Evolutionary conservation across 2,113 vertebrate genomes (phyloP).

Genomic region (Mixornis gularis): DNA sequence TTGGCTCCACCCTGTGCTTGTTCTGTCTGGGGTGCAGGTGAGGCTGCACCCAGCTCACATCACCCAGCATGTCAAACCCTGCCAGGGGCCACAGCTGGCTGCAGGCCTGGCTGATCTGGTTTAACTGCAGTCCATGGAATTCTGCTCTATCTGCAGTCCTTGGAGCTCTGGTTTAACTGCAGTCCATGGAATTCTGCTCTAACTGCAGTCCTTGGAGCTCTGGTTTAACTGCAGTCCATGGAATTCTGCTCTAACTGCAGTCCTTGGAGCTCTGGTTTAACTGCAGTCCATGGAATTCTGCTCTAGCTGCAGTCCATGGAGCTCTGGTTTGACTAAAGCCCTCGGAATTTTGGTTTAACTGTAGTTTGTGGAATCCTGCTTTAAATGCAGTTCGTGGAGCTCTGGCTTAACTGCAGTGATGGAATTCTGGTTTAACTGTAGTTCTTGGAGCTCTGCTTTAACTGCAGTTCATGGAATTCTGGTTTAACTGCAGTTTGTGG

Average conservation of each 20-base stretch:
- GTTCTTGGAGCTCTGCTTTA: rapidly evolving
- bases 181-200: background rate
- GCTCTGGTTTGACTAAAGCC: rapidly evolving
- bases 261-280: background rate
- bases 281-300: background rate
- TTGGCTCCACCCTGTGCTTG: background rate
- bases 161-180: background rate
- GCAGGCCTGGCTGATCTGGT: background rate
- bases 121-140: no score
- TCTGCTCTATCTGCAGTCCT: no score
- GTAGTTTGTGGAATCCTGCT: rapidly evolving
- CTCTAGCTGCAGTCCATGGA: rapidly evolving
- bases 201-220: rapidly evolving
- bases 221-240: background rate
- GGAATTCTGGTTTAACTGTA: background rate
- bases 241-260: no score
- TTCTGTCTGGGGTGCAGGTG: background rate
- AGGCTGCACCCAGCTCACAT: background rate
- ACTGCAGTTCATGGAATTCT: background rate
- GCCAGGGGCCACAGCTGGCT: background rate
- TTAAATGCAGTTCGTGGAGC: rapidly evolving
- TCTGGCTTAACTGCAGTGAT: background rate
- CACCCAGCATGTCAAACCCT: background rate
- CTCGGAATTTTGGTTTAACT: background rate
- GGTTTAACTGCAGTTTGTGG: background rate